Evolutionary conservation across 37 sponge, comb jelly and placozoan genomes (phyloP), one percentile per base, ranked within the genome.

Genomic region (Bolinopsis microptera): DNA sequence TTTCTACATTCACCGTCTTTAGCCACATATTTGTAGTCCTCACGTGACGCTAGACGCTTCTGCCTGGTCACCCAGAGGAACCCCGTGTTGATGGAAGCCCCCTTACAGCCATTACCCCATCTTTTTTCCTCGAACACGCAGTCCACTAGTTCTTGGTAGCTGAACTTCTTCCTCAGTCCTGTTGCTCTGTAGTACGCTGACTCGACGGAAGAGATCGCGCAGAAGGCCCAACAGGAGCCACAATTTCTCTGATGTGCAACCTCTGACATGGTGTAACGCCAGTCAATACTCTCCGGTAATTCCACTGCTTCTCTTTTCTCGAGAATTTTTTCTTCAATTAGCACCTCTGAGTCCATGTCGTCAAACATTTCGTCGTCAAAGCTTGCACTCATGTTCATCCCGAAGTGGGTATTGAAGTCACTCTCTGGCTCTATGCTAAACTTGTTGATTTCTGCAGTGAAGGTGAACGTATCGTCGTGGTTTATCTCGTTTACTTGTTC

Each of bases 1-100:
- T 27, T 0, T 34, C 21, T 77, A 36, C 80, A 77, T 1, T 21
- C 33, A 16, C 33, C 21, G 36, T 35, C 27, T 32, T 32, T 32
- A 72, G 26, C 74, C 36, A 77, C 80, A 32, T 77, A 77, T 1
- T 18, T 27, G 80, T 77, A 77, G 80, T 77, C 80, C 22, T 13
- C 36, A 1, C 33, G 18, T 27, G 33, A 16, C 21, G 80, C 80
- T 1, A 77, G 80, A 16, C 36, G 27, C 3, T 32, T 77, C 35
- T 35, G 28, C 1, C 18, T 1, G 3, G 21, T 16, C 21, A 77
- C 80, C 34, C 34, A 35, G 33, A 35, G 21, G 0, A 77, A 18
- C 3, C 80, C 80, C 3, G 80, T 32, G 34, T 31, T 77, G 21
- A 77, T 32, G 21, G 80, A 16, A 2, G 80, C 32, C 36, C 80